Evolutionary conservation across 2,113 vertebrate genomes (phyloP), one percentile per base, ranked within the genome.

Genomic region (Galemys pyrenaicus): DNA sequence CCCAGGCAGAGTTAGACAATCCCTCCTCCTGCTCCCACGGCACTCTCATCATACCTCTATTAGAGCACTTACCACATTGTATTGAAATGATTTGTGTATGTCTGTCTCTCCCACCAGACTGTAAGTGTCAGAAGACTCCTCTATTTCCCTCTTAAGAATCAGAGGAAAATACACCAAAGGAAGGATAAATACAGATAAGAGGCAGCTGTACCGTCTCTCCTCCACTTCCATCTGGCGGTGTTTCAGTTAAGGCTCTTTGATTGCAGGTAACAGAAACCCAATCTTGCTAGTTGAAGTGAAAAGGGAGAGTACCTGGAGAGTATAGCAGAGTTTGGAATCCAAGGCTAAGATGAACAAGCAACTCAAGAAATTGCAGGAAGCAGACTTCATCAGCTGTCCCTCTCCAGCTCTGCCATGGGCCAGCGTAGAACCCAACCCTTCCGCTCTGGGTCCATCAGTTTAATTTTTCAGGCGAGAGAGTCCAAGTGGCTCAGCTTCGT

Each of bases 101-200:
- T 71, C 75, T 90, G 28, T 49, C 65, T 89, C 74, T 89, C 79
- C 74, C 41, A 3, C 51, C 64, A 91, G 78, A 90, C 51, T 41
- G 12, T n/a, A 60, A 92, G 75, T 56, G 35, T 80, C 87, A 67
- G 96, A 44, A 89, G 77, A 51, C 67, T 39, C 39, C 74, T 87
- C 54, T 84, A 56, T 79, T 95, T 68, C 60, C 60, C 41, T 68
- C 95, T 93, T 80, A 90, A 87, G 88, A 89, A 90, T 92, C 35
- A 51, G 28, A 26, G 87, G 64, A 17, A 89, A 87, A 88, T 71
- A 92, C 9, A 73, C 32, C 71, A n/a, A 62, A 87, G 22, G 65
- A 87, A 78, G 62, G 65, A 39, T 65, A 86, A 75, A 73, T 39
- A 80, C 85, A 68, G 67, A 56, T 56, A n/a, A 80, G 81, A 95